phyloP scores from a whole-genome alignment of 2,888 invertebrate genomes.

The Spodoptera exigua region DNA sequence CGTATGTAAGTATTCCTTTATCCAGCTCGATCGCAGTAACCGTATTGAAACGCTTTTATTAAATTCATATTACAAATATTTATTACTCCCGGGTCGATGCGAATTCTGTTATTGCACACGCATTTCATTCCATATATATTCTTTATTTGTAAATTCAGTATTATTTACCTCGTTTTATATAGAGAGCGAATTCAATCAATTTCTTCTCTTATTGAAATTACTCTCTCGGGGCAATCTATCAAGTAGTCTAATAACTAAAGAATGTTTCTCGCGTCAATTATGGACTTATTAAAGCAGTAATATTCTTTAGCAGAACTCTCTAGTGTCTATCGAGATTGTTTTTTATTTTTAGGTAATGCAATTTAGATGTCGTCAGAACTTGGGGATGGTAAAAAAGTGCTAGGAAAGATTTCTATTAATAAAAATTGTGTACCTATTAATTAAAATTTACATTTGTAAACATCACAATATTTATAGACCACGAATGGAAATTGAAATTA shows the following conservation, averaged over 20 bases:
- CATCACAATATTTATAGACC: too few relatives aligned
- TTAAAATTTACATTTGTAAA: too few relatives aligned
- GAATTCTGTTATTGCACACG: too few relatives aligned
- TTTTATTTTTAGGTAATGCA: too few relatives aligned
- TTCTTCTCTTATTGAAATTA: conserved; percentile 12
- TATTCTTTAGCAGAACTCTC: not conserved
- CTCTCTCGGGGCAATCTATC: conserved; percentile 25
- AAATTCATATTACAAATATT: conserved; percentile 15
- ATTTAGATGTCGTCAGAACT: too few relatives aligned
- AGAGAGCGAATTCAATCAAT: too few relatives aligned
- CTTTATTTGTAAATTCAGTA: conserved; percentile 2
- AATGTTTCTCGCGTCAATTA: conserved; percentile 27
- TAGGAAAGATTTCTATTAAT: too few relatives aligned
- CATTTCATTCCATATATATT: not conserved
- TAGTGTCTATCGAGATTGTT: too few relatives aligned
- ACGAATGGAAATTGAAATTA: too few relatives aligned
- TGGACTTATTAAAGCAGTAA: conserved; percentile 8
- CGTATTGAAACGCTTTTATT: conserved; percentile 28
- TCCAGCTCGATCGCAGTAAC: not conserved
- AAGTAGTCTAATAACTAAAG: conserved; percentile 6
- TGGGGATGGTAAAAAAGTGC: too few relatives aligned
- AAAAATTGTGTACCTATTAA: too few relatives aligned
- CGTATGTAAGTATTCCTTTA: conserved; percentile 31
- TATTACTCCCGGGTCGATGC: conserved; percentile 2
- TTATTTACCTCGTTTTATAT: too few relatives aligned